phyloP scores from a whole-genome alignment of 2,888 invertebrate species.

The Agapetus fuscipes region DNA sequence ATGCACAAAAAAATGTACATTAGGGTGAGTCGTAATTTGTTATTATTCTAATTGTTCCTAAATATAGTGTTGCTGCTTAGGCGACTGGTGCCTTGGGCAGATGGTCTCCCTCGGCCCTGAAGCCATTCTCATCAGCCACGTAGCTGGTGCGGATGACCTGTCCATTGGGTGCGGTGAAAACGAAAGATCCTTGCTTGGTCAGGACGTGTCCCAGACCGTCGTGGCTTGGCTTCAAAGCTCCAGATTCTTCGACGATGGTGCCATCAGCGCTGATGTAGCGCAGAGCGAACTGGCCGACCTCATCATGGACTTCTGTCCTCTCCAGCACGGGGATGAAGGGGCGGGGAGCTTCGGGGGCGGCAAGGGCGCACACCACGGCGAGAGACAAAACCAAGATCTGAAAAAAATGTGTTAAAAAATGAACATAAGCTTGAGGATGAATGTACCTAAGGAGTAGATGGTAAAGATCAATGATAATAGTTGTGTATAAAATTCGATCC shows the following conservation, averaged over 20 bases:
- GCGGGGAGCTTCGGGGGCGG: constrained; percentile 2
- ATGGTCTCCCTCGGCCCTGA: constrained; percentile 12
- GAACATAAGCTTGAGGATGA: no score
- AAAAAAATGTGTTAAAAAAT: neutral
- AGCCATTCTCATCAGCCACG: constrained; percentile 12
- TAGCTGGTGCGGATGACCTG: constrained; percentile 10
- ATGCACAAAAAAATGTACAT: no score
- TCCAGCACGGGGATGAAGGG: constrained; percentile 5
- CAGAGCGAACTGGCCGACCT: constrained; percentile 9
- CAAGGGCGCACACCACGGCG: neutral
- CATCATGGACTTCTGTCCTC: constrained; percentile 11
- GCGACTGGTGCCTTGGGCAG: constrained; percentile 8
- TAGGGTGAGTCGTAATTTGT: no score
- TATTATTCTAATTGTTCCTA: no score
- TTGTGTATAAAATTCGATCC: no score
- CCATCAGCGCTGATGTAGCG: constrained; percentile 10
- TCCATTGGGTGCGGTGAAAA: constrained; percentile 8
- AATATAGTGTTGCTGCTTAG: neutral
- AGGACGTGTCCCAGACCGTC: constrained; percentile 11
- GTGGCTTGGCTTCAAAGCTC: constrained; percentile 9
- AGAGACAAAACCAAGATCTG: constrained; percentile 3
- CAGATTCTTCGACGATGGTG: constrained; percentile 5
- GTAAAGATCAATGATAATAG: no score
- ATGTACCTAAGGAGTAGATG: no score
- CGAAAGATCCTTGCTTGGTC: constrained; percentile 8